phyloP scores from a whole-genome alignment of 2,113 vertebrate species.

The Rhadina sibilatrix region DNA sequence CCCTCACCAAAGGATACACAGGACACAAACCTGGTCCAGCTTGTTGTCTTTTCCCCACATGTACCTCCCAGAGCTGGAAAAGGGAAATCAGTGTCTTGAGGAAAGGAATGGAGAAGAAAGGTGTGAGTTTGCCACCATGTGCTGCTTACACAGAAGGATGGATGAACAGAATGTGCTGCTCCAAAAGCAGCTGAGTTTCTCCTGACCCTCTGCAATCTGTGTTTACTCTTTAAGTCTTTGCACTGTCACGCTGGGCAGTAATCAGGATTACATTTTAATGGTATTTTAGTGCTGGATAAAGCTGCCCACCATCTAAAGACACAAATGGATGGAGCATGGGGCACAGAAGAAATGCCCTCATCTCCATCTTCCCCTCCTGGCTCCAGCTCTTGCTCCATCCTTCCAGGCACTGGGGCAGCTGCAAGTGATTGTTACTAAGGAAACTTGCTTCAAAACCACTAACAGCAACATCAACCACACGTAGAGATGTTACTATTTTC shows the following conservation, averaged over 20 bases:
- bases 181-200: neutral
- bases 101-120: neutral
- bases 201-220: neutral
- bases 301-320: neutral
- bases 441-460: neutral
- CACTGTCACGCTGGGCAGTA: neutral
- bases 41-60: neutral
- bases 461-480: neutral
- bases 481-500: neutral
- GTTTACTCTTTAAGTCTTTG: neutral
- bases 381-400: neutral
- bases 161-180: fast-evolving
- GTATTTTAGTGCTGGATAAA: neutral
- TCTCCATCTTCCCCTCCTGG: neutral
- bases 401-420: neutral
- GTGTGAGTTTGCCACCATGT: neutral
- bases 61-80: neutral
- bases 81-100: neutral
- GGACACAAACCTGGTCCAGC: neutral
- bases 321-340: neutral
- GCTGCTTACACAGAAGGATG: neutral
- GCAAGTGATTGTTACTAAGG: neutral
- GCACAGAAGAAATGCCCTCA: neutral
- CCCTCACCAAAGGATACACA: fast-evolving
- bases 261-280: neutral